Conservation (phyloP, 2,888 invertebrate species). For the Drosophila trichaetosa region DNA sequence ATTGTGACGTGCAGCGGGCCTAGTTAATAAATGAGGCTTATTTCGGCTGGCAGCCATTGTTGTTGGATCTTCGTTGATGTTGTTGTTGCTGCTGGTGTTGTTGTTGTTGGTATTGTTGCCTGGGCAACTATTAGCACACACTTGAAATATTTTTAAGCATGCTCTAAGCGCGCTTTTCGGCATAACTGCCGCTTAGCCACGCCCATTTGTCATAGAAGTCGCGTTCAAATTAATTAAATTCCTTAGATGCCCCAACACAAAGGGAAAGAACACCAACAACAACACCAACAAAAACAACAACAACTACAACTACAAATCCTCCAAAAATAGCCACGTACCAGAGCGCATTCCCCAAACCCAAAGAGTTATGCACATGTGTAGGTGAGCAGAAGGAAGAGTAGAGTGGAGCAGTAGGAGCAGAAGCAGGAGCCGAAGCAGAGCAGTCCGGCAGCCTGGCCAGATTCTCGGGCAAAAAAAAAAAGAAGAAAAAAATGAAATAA, state of each 20-base stretch:
- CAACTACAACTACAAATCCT: constrained; percentile 22
- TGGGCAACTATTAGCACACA: constrained; percentile 64
- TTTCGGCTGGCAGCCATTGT: constrained; percentile 56
- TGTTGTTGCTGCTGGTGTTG: constrained; percentile 5
- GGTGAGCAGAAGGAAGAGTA: background rate
- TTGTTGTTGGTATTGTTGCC: constrained; percentile 39
- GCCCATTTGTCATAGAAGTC: constrained; percentile 77
- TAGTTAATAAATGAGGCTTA: constrained; percentile 67
- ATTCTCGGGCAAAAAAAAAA: constrained; percentile 17
- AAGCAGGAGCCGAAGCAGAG: constrained; percentile 25
- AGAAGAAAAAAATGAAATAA: constrained; percentile 25
- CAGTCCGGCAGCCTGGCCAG: constrained; percentile 18
- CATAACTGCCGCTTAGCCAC: constrained; percentile 66
- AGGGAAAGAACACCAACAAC: constrained; percentile 14
- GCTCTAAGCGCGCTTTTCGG: constrained; percentile 69
- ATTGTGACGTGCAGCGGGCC: constrained; percentile 55
- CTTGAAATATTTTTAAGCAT: constrained; percentile 55
- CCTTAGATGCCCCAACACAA: constrained; percentile 56
- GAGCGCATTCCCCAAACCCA: constrained; percentile 52
- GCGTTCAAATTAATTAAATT: constrained; percentile 79
- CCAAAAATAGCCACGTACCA: constrained; percentile 64
- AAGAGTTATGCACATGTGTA: constrained; percentile 11
- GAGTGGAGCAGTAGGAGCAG: constrained; percentile 1
- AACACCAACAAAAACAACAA: background rate
- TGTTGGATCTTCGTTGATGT: constrained; percentile 18